Evolutionary conservation across 1,140 invertebrate genomes (phyloP).

Genomic region (Saxidomus purpurata): DNA sequence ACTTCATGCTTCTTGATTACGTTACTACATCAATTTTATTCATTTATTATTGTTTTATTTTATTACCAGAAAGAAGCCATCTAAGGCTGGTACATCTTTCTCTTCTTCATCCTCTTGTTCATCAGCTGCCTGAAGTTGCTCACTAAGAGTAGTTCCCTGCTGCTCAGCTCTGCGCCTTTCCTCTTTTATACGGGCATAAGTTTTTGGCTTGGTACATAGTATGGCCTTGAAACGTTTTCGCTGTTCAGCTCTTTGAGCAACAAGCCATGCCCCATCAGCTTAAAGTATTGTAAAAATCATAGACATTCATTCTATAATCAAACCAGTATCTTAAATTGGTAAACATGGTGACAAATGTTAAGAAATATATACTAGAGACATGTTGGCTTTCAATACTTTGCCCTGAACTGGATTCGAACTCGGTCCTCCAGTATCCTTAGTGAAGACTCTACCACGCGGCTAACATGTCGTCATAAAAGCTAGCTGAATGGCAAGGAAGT

Average conservation of each 20-base stretch:
- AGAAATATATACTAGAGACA: no score
- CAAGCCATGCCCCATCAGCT: constrained; percentile 84
- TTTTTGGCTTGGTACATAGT: constrained; percentile 83
- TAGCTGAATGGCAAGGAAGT: no score
- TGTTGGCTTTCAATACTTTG: no score
- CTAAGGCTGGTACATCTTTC: constrained; percentile 76
- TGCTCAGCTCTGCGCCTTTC: constrained; percentile 81
- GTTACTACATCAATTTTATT: no score
- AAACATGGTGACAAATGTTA: no score
- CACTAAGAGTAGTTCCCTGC: constrained; percentile 72
- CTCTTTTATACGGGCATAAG: constrained; percentile 83
- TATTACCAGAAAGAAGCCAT: constrained; percentile 86
- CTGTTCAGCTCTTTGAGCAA: constrained; percentile 83
- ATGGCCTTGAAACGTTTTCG: constrained; percentile 84
- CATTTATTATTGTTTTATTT: no score
- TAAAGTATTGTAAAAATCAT: constrained; percentile 48
- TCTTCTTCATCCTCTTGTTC: constrained; percentile 76
- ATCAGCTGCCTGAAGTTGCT: constrained; percentile 66
- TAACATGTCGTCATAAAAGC: no score
- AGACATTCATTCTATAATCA: no score
- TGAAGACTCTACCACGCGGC: no score
- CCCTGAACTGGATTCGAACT: no score
- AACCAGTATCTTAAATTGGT: background rate
- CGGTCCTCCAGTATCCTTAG: no score
- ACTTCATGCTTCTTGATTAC: no score